Conservation (phyloP, 2,888 invertebrate genomes). For the Sphaerophoria rueppellii region DNA sequence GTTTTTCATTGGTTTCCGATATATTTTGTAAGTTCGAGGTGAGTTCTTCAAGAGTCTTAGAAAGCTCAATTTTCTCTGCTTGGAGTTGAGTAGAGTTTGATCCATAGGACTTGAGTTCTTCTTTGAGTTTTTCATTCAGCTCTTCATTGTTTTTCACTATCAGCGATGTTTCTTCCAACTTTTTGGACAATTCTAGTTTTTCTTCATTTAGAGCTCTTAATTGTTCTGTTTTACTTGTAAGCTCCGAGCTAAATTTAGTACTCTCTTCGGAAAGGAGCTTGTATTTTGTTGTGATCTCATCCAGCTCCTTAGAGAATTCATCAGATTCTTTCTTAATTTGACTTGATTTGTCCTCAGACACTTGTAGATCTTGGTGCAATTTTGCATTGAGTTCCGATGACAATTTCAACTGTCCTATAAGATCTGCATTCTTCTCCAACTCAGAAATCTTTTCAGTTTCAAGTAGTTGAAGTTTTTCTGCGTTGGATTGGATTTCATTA, state of each 20-base stretch:
- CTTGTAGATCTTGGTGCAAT: conserved; percentile 74
- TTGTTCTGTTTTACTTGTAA: conserved; percentile 74
- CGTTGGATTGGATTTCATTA: background rate
- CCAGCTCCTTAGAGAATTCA: conserved; percentile 76
- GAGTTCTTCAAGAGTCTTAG: background rate
- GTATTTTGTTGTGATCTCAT: conserved; percentile 84
- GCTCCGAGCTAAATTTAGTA: conserved; percentile 84
- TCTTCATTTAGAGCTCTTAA: conserved; percentile 81
- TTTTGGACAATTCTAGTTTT: conserved; percentile 75
- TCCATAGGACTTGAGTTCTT: conserved; percentile 82
- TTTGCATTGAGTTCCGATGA: conserved; percentile 72
- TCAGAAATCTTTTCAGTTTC: background rate
- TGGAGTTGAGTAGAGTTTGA: conserved; percentile 80
- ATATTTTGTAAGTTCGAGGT: conserved; percentile 83
- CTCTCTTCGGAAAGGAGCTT: conserved; percentile 84
- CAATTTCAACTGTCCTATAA: conserved; percentile 67
- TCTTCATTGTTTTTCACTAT: conserved; percentile 66
- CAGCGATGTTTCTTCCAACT: conserved; percentile 82
- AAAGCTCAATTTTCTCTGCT: conserved; percentile 75
- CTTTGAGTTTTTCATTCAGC: conserved; percentile 70
- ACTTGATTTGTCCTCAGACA: conserved; percentile 65
- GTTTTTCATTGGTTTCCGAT: conserved; percentile 84
- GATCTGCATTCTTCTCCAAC: conserved; percentile 75
- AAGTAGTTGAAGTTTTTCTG: conserved; percentile 1
- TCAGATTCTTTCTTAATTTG: conserved; percentile 78